Evolutionary conservation across 2,888 invertebrate genomes (phyloP), one percentile per base, ranked within the genome.

Genomic region (Phyllotreta striolata): DNA sequence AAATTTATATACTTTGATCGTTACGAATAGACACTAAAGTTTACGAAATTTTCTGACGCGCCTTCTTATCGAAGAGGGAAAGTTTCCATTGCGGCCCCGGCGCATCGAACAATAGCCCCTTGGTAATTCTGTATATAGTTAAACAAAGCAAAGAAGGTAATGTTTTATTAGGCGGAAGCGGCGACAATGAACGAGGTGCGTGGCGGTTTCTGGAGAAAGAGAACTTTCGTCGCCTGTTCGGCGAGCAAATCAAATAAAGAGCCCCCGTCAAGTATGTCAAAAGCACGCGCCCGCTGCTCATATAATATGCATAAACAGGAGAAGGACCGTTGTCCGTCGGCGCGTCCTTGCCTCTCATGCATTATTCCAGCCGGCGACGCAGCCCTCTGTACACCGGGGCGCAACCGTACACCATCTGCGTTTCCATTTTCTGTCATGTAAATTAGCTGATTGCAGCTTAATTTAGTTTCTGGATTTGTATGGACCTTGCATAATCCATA

Each of bases 231-330:
- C 60, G 62, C 58, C 71, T 71, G 63, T 70, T 72, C 66, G 55
- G 64, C 66, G 55, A 66, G 67, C 68, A 71, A 73, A 74, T 72
- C 71, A 70, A 73, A 73, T 73, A 73, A 72, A 72, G 72, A 67
- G 24, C 67, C 69, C n/a, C 55, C 63, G 70, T 64, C 65, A 69
- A 69, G 73, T 69, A 71, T 73, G 76, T 76, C 76, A 76, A 71
- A 72, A 76, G 75, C 76, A 75, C 72, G 74, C 74, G 71, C 66
- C 70, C 71, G 72, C 66, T 24, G 4, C 76, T 76, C 73, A 77
- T 78, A 72, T 75, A 76, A 77, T 77, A 78, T 78, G 78, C 78
- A 76, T 76, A 77, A 76, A 77, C 71, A 74, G 67, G 62, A 24
- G 69, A 63, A 55, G 55, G 66, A 66, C 66, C 66, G 66, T 52